These are phyloP conservation scores for Tachina lurida DNA, from an alignment of 2,888 invertebrate species.

Conservation along the genomic window DNA sequence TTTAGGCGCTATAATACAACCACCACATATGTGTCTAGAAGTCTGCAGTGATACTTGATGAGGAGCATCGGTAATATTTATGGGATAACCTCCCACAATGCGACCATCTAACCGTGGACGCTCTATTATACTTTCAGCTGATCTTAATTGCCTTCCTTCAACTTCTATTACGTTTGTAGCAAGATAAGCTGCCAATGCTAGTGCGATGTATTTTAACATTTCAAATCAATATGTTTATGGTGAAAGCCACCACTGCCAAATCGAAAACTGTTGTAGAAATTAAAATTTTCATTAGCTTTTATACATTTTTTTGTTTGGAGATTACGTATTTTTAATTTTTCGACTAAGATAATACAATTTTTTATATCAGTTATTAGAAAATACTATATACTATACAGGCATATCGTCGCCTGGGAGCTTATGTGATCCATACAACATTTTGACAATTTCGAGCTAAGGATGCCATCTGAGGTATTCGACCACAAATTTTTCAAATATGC, in stretches of 20 bases:
- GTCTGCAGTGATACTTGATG: slow-evolving; percentile 81
- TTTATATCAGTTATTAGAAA: no score
- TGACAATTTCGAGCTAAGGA: no score
- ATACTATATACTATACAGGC: no score
- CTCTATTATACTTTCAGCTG: not conserved
- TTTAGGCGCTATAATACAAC: slow-evolving; percentile 80
- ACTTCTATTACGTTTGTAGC: not conserved
- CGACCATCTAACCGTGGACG: slow-evolving; percentile 81
- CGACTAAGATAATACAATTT: no score
- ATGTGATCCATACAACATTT: no score
- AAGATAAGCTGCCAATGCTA: not conserved
- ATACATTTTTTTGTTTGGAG: slow-evolving; percentile 5
- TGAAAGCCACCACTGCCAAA: not conserved
- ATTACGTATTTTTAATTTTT: no score
- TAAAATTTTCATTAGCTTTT: slow-evolving; percentile 44
- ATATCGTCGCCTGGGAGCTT: no score
- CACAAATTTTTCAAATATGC: no score
- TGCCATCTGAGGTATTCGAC: no score
- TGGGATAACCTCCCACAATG: slow-evolving; percentile 81
- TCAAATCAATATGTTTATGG: not conserved
- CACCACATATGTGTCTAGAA: slow-evolving; percentile 81
- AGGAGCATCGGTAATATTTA: slow-evolving; percentile 82
- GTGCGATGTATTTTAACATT: slow-evolving; percentile 34
- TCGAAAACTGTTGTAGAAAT: slow-evolving; percentile 46
- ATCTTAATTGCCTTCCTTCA: slow-evolving; percentile 40